Evolutionary conservation across 2,113 vertebrate genomes (phyloP), one percentile per base, ranked within the genome.

Genomic region (Pterocles orientalis): DNA sequence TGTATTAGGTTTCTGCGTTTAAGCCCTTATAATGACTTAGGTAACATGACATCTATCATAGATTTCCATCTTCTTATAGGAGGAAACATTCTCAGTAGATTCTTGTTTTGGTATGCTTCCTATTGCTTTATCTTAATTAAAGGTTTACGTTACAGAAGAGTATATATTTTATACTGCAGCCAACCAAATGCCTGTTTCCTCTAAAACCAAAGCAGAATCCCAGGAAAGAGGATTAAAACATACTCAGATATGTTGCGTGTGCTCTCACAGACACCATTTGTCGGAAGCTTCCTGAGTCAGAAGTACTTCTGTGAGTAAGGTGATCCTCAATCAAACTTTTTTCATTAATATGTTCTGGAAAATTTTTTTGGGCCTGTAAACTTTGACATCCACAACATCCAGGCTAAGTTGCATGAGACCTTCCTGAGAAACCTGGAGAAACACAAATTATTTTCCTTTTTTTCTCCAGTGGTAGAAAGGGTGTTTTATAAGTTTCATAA

Each of bases 261-360:
- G 6, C 2, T 68, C 18, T 34, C 18, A 50, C 51, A 73, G 21
- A 31, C 10, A 45, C 3, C 4, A 6, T 17, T 75, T 7, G 29
- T 10, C 26, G 26, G 54, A 76, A 93, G 76, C 1, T 12, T 64
- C 9, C 23, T 6, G 12, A 90, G 5, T 18, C 17, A 75, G 36
- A 88, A 82, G 4, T 25, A 6, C 21, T 64, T 21, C 36, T 43
- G 23, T 20, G 14, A 84, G 57, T 61, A 73, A 20, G 70, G 29
- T 2, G 2, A 73, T 66, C 31, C 1, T 39, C 14, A 73, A 0
- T 3, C 9, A 2, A 58, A 8, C 3, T 2, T 25, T 28, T 43
- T 41, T 20, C 8, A 57, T 24, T 0, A 86, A 47, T 6, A 39
- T 65, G 4, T 29, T 69, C 39, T 57, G 33, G 54, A 60, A 72